phyloP scores from a whole-genome alignment of 2,797 vertebrate genomes.

The Alectoris magna region DNA sequence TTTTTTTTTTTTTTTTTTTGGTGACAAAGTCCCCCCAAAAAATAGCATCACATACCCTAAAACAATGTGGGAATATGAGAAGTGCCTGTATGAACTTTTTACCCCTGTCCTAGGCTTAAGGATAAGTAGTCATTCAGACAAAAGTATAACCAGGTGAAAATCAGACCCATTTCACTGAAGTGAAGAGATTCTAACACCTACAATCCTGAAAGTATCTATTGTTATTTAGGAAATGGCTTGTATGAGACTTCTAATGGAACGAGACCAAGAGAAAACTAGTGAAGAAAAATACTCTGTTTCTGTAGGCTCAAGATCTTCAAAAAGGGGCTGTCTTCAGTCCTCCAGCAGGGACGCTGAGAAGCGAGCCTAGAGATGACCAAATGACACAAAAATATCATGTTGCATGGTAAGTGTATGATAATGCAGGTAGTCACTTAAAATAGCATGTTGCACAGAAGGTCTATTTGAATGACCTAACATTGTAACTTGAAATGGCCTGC shows the following conservation, averaged over 20 bases:
- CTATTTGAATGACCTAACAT: not conserved
- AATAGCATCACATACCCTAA: too few relatives aligned
- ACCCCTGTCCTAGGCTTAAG: not conserved
- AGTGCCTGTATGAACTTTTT: not conserved
- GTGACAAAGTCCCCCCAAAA: too few relatives aligned
- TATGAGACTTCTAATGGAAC: not conserved
- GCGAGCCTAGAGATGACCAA: not conserved
- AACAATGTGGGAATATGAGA: too few relatives aligned
- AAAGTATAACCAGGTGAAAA: not conserved
- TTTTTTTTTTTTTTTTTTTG: too few relatives aligned
- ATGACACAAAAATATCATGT: not conserved
- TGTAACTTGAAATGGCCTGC: not conserved
- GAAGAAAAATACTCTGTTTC: not conserved
- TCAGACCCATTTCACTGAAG: not conserved
- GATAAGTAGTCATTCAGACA: not conserved
- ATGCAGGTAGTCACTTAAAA: not conserved
- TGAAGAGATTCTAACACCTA: not conserved
- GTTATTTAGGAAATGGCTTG: not conserved
- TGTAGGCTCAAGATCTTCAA: not conserved
- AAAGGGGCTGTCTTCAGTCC: not conserved
- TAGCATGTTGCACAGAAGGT: not conserved
- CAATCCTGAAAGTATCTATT: not conserved
- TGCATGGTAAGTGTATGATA: not conserved
- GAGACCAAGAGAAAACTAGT: not conserved
- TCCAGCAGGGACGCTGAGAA: not conserved